phyloP scores from a whole-genome alignment of 2,888 invertebrate genomes.

The Heteropelma amictum region DNA sequence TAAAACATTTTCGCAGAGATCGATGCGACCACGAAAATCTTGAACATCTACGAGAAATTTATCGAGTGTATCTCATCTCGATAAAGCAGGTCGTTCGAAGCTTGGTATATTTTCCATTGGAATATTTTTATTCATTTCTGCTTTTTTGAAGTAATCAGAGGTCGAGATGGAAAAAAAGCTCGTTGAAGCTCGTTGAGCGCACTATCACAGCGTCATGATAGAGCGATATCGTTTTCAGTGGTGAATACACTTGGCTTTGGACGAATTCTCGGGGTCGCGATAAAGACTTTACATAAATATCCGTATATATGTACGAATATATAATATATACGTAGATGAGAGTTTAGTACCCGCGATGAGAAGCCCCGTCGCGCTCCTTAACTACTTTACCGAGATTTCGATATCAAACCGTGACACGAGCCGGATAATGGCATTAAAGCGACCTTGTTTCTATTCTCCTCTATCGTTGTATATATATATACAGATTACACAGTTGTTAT shows the following conservation, averaged over 20 bases:
- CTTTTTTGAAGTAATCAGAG: too few relatives aligned
- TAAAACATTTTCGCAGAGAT: too few relatives aligned
- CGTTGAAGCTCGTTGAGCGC: too few relatives aligned
- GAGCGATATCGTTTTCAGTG: constrained; percentile 1
- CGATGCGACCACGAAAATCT: too few relatives aligned
- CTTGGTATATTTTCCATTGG: too few relatives aligned
- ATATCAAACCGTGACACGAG: constrained; percentile 70
- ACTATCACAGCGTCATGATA: too few relatives aligned
- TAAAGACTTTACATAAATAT: neutral
- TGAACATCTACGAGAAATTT: too few relatives aligned
- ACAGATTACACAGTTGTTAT: neutral
- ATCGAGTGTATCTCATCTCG: too few relatives aligned
- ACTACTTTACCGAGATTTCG: constrained; percentile 47
- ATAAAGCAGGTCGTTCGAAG: too few relatives aligned
- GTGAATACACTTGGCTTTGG: constrained; percentile 6
- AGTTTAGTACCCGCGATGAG: constrained; percentile 40
- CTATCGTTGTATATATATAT: constrained; percentile 8
- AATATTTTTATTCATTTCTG: too few relatives aligned
- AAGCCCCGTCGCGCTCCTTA: constrained; percentile 56
- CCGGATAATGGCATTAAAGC: constrained; percentile 70
- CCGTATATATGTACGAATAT: neutral
- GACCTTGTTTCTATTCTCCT: constrained; percentile 67
- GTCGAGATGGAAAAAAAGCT: too few relatives aligned
- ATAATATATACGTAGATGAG: neutral
- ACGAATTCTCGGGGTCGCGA: constrained; percentile 22